phyloP scores from a whole-genome alignment of 2,113 vertebrate species.

The Epinephelus lanceolatus region DNA sequence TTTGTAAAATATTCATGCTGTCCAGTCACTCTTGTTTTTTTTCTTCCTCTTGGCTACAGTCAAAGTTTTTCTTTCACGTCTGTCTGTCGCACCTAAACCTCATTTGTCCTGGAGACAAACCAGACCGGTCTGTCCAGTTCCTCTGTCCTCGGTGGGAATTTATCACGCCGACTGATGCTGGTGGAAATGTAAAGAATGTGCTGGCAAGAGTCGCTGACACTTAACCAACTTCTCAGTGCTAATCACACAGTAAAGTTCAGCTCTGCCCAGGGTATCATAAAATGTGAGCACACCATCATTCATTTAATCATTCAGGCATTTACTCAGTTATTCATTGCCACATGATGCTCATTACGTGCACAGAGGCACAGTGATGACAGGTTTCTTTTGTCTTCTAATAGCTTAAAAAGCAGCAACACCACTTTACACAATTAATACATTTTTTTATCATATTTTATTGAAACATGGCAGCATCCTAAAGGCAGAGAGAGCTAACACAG shows the following conservation, averaged over 20 bases:
- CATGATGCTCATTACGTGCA: not conserved
- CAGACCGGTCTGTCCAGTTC: slow-evolving; percentile 76
- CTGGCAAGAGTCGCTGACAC: slow-evolving; percentile 3
- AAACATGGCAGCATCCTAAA: not conserved
- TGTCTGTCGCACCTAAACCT: slow-evolving; percentile 44
- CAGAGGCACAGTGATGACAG: not conserved
- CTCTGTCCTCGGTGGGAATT: slow-evolving; percentile 32
- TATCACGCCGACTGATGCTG: slow-evolving; percentile 22
- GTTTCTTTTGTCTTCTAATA: not conserved
- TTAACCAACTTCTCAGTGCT: slow-evolving; percentile 4
- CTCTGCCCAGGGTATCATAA: not conserved
- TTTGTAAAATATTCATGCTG: slow-evolving; percentile 14
- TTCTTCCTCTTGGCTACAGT: not conserved
- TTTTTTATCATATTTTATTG: not conserved
- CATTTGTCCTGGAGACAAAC: slow-evolving; percentile 45
- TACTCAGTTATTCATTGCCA: not conserved
- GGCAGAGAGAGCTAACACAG: too few relatives aligned
- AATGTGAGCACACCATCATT: not conserved
- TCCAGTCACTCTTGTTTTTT: not conserved
- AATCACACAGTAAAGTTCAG: not conserved
- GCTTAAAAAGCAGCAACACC: not conserved
- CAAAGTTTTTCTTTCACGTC: slow-evolving; percentile 11
- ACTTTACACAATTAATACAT: not conserved
- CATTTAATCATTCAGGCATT: not conserved
- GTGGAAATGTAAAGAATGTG: slow-evolving; percentile 74